phyloP scores from a whole-genome alignment of 2,113 vertebrate genomes.

The Spilogale gracilis region DNA sequence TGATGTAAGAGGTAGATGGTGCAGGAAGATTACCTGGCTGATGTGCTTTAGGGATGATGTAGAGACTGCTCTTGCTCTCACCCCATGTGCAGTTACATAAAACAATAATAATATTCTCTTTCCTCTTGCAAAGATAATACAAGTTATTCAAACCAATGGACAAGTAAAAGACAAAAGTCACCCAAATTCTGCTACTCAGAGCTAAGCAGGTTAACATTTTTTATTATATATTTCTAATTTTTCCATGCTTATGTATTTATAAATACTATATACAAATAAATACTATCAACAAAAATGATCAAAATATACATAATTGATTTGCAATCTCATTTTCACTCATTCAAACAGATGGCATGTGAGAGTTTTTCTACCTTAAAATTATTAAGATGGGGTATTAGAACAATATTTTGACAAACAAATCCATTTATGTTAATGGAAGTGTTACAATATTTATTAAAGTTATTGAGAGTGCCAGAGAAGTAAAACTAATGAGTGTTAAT shows the following conservation, averaged over 20 bases:
- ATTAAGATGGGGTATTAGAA: background rate
- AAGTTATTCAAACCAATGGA: background rate
- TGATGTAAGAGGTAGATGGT: background rate
- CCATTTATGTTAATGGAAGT: background rate
- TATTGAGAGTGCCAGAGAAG: constrained; percentile 18
- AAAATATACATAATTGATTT: background rate
- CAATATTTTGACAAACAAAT: constrained; percentile 58
- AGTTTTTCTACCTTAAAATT: constrained; percentile 45
- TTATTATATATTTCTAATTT: background rate
- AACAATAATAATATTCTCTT: background rate
- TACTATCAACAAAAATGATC: background rate
- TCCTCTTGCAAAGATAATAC: constrained; percentile 43
- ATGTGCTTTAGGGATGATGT: background rate
- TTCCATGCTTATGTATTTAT: background rate
- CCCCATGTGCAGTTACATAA: background rate
- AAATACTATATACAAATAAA: background rate
- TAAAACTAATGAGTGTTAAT: constrained; percentile 10
- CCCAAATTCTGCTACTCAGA: background rate
- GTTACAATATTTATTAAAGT: constrained; percentile 30
- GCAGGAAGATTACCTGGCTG: background rate
- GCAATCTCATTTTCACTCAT: background rate
- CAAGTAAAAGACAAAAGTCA: constrained; percentile 20
- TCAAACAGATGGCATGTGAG: constrained; percentile 44
- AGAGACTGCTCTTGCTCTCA: background rate
- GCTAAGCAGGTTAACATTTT: constrained; percentile 16